These are phyloP conservation scores for Nezara viridula DNA, from an alignment of 2,888 invertebrate species.

Conservation along the genomic window DNA sequence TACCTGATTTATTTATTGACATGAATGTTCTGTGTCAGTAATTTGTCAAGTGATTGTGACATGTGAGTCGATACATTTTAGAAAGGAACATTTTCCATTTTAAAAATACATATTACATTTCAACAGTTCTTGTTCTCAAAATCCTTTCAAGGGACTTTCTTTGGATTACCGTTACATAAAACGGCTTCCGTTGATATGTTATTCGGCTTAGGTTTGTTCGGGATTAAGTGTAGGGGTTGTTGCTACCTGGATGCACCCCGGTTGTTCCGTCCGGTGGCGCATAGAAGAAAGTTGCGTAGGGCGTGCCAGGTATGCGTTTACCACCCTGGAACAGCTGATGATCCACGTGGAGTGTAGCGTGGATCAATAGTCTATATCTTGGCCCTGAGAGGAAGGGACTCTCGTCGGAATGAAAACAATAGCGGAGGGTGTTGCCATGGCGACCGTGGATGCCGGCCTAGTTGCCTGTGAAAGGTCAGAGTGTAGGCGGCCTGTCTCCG, in stretches of 20 bases:
- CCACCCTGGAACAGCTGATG: slow-evolving; percentile 25
- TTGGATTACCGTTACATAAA: background rate
- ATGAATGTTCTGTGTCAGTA: too few relatives aligned
- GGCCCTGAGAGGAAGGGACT: slow-evolving; percentile 1
- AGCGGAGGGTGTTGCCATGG: slow-evolving; percentile 53
- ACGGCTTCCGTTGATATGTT: background rate
- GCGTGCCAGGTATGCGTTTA: background rate
- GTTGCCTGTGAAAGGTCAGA: slow-evolving; percentile 25
- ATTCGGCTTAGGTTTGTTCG: background rate
- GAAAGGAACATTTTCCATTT: background rate
- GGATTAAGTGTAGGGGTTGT: background rate
- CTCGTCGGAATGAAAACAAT: slow-evolving; percentile 39
- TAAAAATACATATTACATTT: background rate
- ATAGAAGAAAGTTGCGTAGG: background rate
- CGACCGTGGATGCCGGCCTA: slow-evolving; percentile 37
- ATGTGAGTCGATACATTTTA: too few relatives aligned
- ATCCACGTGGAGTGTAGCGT: background rate
- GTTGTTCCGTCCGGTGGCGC: background rate
- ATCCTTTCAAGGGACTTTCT: background rate
- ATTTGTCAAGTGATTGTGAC: too few relatives aligned
- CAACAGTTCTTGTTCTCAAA: background rate
- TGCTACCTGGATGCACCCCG: background rate
- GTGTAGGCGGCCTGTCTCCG: slow-evolving; percentile 32
- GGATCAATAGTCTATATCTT: slow-evolving; percentile 45
- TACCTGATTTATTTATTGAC: too few relatives aligned